Evolutionary conservation across 2,888 invertebrate genomes (phyloP), one percentile per base, ranked within the genome.

Genomic region (Orchesellides sinensis): DNA sequence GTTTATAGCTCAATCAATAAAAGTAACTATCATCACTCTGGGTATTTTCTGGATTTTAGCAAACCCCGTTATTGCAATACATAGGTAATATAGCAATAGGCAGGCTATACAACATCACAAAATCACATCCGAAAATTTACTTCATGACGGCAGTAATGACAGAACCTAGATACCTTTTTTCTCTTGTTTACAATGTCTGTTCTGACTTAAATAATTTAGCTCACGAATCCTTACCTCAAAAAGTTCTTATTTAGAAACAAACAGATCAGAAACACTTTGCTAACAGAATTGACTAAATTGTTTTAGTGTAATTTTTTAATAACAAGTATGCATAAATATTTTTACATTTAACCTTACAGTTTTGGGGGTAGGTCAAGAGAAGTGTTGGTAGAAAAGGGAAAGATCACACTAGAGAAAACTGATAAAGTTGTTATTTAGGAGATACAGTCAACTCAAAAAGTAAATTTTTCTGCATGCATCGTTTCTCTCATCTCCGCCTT

Each of bases 231-330:
- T 2, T 59, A 59, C 29, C 27, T 29, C 49, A 17, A 59, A 25
- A 59, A 17, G 14, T 19, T 40, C 40, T 61, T 61, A 32, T 61
- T 63, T 63, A 29, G 49, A 66, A 19, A 49, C 17, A 5, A 66
- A 66, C 27, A 66, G 47, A 49, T 27, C 66, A 66, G 27, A 27
- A 23, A 23, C 45, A 45, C 65, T 10, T 29, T 35, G 40, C 29
- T 74, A 25, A 74, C 65, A 65, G 65, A 74, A 54, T 74, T n/a
- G n/a, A n/a, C n/a, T 74, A 74, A 74, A 74, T 74, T 65, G 74
- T 74, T 35, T 74, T 63, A 52, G 52, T 73, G 45, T 47, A 72
- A 40, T 40, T 32, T 49, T 56, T 47, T 27, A 56, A 61, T 32
- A 40, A 21, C 23, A 65, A 61, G 29, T 19, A 25, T 25, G 25